Evolutionary conservation across 2,888 invertebrate species (phyloP).

Genomic region (Catocala nupta): DNA sequence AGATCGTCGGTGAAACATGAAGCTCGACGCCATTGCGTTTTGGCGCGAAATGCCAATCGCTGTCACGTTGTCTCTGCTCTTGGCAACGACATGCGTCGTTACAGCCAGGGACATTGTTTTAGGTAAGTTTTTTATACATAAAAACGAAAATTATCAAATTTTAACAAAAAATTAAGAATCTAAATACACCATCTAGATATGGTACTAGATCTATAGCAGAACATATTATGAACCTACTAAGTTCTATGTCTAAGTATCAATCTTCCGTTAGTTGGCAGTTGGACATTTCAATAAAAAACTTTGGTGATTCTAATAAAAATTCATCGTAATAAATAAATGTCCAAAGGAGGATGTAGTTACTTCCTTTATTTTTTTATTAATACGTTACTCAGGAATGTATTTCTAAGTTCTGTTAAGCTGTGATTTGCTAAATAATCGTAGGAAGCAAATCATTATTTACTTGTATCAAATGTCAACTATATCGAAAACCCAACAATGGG

Average conservation of each 20-base stretch:
- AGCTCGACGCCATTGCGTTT: conserved; percentile 73
- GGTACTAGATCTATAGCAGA: too few species aligned
- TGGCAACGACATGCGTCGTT: conserved; percentile 68
- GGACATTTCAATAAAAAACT: background rate
- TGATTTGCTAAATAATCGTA: conserved; percentile 38
- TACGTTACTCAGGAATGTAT: conserved; percentile 33
- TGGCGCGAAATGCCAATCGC: conserved; percentile 81
- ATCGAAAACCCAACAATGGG: conserved; percentile 53
- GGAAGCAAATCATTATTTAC: conserved; percentile 28
- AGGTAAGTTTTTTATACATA: conserved; percentile 65
- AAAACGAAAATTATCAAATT: background rate
- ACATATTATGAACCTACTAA: too few species aligned
- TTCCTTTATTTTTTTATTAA: conserved; percentile 37
- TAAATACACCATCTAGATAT: too few species aligned
- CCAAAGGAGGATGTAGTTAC: conserved; percentile 27
- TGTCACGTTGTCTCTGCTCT: conserved; percentile 63
- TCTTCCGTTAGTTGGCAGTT: too few species aligned
- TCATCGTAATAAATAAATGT: conserved; percentile 12
- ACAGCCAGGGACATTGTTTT: conserved; percentile 79
- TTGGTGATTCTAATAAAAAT: background rate
- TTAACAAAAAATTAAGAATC: too few species aligned
- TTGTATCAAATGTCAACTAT: conserved; percentile 29
- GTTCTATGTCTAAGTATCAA: too few species aligned
- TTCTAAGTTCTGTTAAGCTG: conserved; percentile 2
- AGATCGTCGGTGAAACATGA: conserved; percentile 75